These are phyloP conservation scores for Tenodera sinensis DNA, from an alignment of 2,888 invertebrate species.

Conservation along the genomic window DNA sequence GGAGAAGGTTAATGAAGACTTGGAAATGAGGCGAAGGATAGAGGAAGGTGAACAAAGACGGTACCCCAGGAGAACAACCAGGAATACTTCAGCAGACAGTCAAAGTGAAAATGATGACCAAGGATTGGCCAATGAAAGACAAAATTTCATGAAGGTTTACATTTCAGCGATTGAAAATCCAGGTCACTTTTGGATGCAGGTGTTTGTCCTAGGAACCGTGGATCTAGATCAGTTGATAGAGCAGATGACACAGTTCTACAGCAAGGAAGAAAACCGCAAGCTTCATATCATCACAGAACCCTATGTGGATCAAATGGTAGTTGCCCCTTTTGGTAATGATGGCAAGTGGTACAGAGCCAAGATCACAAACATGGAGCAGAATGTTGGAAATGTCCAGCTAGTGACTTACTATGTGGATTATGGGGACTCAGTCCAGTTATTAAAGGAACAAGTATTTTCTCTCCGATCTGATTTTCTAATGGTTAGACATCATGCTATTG, in stretches of 20 bases:
- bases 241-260: constrained; percentile 80
- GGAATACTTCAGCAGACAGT: neutral
- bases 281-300: constrained; percentile 49
- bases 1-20: constrained; percentile 58
- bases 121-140: constrained; percentile 38
- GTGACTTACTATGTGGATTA: constrained; percentile 83
- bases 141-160: constrained; percentile 74
- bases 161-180: constrained; percentile 83
- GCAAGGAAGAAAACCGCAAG: constrained; percentile 58
- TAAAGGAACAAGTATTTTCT: constrained; percentile 64
- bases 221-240: constrained; percentile 75
- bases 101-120: neutral
- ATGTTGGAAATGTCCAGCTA: constrained; percentile 60
- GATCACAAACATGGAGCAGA: constrained; percentile 60
- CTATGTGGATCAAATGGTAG: constrained; percentile 72
- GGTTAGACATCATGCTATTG: constrained; percentile 79
- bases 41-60: constrained; percentile 48
- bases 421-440: constrained; percentile 73
- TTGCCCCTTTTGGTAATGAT: constrained; percentile 76
- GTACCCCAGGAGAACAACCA: constrained; percentile 44
- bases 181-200: constrained; percentile 71
- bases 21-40: constrained; percentile 45
- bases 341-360: constrained; percentile 77
- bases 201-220: constrained; percentile 62
- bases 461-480: constrained; percentile 71